A percentile compares a stretch with the other conserved stretches of the same genome.
phyloP scores from a whole-genome alignment of 2,113 vertebrate species.

The Malurus melanocephalus region DNA sequence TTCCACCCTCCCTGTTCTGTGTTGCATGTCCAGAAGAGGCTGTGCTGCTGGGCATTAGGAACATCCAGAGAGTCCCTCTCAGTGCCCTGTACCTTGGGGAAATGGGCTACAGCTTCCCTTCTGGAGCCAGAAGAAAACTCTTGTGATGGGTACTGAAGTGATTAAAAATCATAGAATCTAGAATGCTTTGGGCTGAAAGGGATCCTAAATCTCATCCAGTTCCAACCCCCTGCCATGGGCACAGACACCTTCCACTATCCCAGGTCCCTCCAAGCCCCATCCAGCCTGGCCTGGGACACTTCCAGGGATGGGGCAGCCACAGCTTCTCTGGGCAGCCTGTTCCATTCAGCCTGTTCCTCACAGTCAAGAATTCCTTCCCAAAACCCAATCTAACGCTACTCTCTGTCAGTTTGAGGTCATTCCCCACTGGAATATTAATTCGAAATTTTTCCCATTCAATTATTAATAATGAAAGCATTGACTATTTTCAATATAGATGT shows the following conservation, averaged over 20 bases:
- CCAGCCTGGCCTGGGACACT: neutral
- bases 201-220: neutral
- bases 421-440: neutral
- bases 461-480: neutral
- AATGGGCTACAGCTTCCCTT: neutral
- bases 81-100: neutral
- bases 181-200: neutral
- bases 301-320: fast-evolving
- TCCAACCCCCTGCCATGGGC: neutral
- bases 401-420: neutral
- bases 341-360: neutral
- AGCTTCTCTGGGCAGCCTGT: neutral
- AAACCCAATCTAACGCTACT: neutral
- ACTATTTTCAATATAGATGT: neutral
- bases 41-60: neutral
- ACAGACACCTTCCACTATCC: fast-evolving
- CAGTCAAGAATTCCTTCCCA: neutral
- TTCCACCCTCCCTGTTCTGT: neutral
- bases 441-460: neutral
- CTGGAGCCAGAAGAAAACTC: neutral
- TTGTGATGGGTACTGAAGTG: fast-evolving
- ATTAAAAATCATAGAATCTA: neutral
- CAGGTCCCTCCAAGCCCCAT: neutral
- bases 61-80: neutral
- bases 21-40: fast-evolving